A percentile compares a stretch with the other conserved stretches of the same genome.
These are phyloP conservation scores for Drosophila setosimentum DNA, from an alignment of 2,888 invertebrate genomes.

Conservation along the genomic window DNA sequence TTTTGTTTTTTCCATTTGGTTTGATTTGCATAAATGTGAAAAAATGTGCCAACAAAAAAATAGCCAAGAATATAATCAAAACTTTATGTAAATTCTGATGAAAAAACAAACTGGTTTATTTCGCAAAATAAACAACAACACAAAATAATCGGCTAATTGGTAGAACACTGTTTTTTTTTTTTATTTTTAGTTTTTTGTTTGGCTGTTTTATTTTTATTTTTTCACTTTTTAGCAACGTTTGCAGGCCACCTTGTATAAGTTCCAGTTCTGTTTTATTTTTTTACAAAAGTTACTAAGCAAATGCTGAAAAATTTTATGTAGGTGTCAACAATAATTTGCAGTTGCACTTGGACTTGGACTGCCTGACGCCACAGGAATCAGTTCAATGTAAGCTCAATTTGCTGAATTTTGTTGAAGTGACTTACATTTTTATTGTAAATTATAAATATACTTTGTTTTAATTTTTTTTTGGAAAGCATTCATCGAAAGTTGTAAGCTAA, in stretches of 20 bases:
- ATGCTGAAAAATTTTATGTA: conserved; percentile 52
- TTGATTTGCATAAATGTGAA: conserved; percentile 71
- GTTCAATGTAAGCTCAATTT: conserved; percentile 44
- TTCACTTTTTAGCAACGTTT: conserved; percentile 72
- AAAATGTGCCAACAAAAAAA: conserved; percentile 75
- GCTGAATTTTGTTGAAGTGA: conserved; percentile 44
- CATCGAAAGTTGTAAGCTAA: conserved; percentile 40
- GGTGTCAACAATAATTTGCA: conserved; percentile 57
- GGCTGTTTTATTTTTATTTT: conserved; percentile 39
- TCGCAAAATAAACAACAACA: conserved; percentile 70
- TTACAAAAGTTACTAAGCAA: conserved; percentile 26
- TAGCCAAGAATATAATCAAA: conserved; percentile 60
- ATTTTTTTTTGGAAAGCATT: conserved; percentile 34
- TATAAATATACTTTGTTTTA: neutral
- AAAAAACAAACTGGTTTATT: conserved; percentile 66
- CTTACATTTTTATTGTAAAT: conserved; percentile 21
- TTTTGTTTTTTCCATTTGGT: conserved; percentile 26
- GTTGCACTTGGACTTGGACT: conserved; percentile 62
- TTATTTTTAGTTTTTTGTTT: conserved; percentile 33
- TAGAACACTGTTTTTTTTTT: conserved; percentile 63
- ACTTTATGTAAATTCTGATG: conserved; percentile 74
- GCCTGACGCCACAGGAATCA: conserved; percentile 66
- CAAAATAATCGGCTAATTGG: conserved; percentile 60
- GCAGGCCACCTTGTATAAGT: conserved; percentile 53
- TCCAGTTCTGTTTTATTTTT: conserved; percentile 9